A percentile compares a stretch with the other conserved stretches of the same genome.
phyloP scores from a whole-genome alignment of 2,888 invertebrate genomes.

The Xylocampa areola region DNA sequence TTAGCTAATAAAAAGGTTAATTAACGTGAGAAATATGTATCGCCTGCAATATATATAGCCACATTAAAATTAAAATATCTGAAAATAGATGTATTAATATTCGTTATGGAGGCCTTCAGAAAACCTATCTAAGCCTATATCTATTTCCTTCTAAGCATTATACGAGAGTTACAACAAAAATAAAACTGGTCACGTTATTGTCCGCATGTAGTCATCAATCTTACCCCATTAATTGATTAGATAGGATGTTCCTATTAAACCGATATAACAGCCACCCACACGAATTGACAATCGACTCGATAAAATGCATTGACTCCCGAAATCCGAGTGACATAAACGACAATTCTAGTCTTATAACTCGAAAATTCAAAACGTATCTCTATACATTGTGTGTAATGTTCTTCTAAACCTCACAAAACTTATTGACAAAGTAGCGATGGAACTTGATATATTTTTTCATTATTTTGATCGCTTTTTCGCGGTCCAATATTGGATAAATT shows the following conservation, averaged over 20 bases:
- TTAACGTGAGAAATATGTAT: too few relatives aligned
- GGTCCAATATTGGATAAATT: conserved; percentile 58
- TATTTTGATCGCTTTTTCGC: conserved; percentile 12
- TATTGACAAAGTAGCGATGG: conserved; percentile 2
- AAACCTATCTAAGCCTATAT: conserved; percentile 65
- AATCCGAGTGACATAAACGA: conserved; percentile 18
- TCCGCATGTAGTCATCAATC: conserved; percentile 78
- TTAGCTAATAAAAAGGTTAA: too few relatives aligned
- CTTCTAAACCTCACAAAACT: conserved; percentile 4
- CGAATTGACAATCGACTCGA: conserved; percentile 47
- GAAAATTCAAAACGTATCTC: conserved; percentile 20
- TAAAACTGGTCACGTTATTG: conserved; percentile 73
- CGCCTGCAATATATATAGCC: not conserved
- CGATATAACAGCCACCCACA: conserved; percentile 77
- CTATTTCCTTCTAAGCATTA: conserved; percentile 52
- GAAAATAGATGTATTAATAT: conserved; percentile 45
- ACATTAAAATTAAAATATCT: not conserved
- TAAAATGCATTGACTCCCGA: conserved; percentile 43
- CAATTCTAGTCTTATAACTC: conserved; percentile 17
- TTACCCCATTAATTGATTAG: conserved; percentile 84
- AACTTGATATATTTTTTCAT: conserved; percentile 16
- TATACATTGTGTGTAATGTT: conserved; percentile 27
- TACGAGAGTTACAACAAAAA: conserved; percentile 54
- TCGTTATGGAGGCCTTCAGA: conserved; percentile 40
- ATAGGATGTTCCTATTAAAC: conserved; percentile 75